Evolutionary conservation across 2,113 vertebrate species (phyloP).

Genomic region (Onychostruthus taczanowskii): DNA sequence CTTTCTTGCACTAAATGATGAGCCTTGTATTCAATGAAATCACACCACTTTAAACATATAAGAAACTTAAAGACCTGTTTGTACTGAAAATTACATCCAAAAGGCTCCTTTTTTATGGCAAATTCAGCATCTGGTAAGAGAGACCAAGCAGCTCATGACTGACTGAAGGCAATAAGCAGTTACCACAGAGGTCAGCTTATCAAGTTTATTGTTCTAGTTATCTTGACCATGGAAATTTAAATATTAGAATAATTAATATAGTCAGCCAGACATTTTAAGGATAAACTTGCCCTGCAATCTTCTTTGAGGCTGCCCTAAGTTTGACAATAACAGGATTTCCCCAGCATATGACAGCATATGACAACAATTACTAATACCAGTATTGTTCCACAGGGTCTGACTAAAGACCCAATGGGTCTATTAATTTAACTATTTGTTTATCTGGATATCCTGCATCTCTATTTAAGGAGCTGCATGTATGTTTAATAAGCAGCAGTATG

Average conservation of each 20-base stretch:
- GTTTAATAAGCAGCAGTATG: conserved; percentile 9
- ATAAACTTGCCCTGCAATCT: not conserved
- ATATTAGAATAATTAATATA: not conserved
- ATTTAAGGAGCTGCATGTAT: conserved; percentile 6
- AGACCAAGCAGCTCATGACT: not conserved
- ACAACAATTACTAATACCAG: conserved; percentile 39
- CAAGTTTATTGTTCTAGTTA: not conserved
- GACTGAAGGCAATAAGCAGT: not conserved
- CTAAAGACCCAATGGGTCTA: not conserved
- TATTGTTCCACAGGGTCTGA: conserved; percentile 2
- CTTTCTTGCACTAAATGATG: not conserved
- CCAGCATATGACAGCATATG: not conserved
- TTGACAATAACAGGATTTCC: not conserved
- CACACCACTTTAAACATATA: not conserved
- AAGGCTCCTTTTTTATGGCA: not conserved
- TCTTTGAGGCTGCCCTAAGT: not conserved
- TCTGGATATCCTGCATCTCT: not conserved
- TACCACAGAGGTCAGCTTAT: not conserved
- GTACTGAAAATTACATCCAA: not conserved
- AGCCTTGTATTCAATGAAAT: not conserved
- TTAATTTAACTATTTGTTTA: not conserved
- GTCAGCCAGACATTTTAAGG: not conserved
- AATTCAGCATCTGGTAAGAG: not conserved
- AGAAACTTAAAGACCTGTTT: not conserved
- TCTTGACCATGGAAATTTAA: not conserved